Evolutionary conservation across 1,140 invertebrate genomes (phyloP).

Genomic region (Aleiodes sp.): DNA sequence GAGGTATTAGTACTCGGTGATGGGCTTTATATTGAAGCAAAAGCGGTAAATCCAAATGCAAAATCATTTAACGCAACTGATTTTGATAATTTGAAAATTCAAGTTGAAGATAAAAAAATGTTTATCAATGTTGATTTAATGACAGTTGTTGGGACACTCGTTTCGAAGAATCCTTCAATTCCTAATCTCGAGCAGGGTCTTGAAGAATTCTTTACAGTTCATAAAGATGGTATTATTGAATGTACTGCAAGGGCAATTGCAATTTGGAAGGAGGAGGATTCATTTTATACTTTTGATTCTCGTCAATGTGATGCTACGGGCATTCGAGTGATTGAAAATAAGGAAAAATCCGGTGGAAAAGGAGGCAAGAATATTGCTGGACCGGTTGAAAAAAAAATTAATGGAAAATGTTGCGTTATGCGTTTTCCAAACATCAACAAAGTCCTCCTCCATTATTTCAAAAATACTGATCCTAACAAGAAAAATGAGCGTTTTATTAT

Average conservation of each 20-base stretch:
- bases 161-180: slow-evolving; percentile 46
- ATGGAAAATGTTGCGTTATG: slow-evolving; percentile 54
- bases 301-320: slow-evolving; percentile 50
- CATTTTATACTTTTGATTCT: slow-evolving; percentile 57
- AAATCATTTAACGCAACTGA: slow-evolving; percentile 50
- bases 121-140: slow-evolving; percentile 51
- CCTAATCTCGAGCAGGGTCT: slow-evolving; percentile 50
- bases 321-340: slow-evolving; percentile 38
- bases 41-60: slow-evolving; percentile 43
- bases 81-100: slow-evolving; percentile 43
- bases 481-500: slow-evolving; percentile 57
- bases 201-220: slow-evolving; percentile 53
- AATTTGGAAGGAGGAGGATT: slow-evolving; percentile 53
- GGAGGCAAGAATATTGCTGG: slow-evolving; percentile 20
- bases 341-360: slow-evolving; percentile 32
- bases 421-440: slow-evolving; percentile 43
- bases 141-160: slow-evolving; percentile 52
- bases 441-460: slow-evolving; percentile 41
- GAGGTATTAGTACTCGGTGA: slow-evolving; percentile 53
- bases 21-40: slow-evolving; percentile 39
- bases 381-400: slow-evolving; percentile 27
- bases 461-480: slow-evolving; percentile 45
- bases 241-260: slow-evolving; percentile 45
- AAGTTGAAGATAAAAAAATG: slow-evolving; percentile 44
- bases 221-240: slow-evolving; percentile 52